A percentile compares a stretch with the other conserved stretches of the same genome.
phyloP scores from a whole-genome alignment of 2,888 invertebrate species.

The Clitarchus hookeri region DNA sequence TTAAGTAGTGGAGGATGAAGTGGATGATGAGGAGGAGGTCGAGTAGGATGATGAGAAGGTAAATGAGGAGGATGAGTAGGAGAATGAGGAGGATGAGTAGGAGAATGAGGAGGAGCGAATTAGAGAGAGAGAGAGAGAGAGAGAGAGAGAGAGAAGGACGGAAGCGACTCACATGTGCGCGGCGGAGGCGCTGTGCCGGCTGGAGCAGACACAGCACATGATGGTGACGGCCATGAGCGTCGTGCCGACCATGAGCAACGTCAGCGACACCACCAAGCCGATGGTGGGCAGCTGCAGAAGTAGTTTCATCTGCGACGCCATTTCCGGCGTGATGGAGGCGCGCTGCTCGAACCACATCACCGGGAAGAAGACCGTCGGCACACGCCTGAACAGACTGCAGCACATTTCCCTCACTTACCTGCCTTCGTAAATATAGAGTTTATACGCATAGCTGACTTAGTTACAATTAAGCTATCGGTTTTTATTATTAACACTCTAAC shows the following conservation, averaged over 20 bases:
- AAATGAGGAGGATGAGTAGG: no score
- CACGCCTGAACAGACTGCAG: constrained; percentile 67
- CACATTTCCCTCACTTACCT: constrained; percentile 4
- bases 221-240: neutral
- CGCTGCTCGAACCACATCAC: constrained; percentile 79
- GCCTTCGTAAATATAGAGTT: no score
- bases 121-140: no score
- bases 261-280: constrained; percentile 47
- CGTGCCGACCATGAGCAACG: neutral
- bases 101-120: no score
- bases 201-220: neutral
- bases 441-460: no score
- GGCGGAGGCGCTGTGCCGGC: neutral
- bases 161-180: neutral
- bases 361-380: constrained; percentile 73
- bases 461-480: no score
- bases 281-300: constrained; percentile 59
- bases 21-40: no score
- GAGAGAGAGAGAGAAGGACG: neutral
- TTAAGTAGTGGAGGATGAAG: no score
- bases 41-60: no score
- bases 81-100: no score
- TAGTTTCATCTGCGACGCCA: constrained; percentile 61
- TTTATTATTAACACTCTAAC: no score
- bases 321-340: constrained; percentile 62